Base-by-base conservation (phyloP, 1,140 invertebrate species). In the Dinoponera quadriceps region DNA sequence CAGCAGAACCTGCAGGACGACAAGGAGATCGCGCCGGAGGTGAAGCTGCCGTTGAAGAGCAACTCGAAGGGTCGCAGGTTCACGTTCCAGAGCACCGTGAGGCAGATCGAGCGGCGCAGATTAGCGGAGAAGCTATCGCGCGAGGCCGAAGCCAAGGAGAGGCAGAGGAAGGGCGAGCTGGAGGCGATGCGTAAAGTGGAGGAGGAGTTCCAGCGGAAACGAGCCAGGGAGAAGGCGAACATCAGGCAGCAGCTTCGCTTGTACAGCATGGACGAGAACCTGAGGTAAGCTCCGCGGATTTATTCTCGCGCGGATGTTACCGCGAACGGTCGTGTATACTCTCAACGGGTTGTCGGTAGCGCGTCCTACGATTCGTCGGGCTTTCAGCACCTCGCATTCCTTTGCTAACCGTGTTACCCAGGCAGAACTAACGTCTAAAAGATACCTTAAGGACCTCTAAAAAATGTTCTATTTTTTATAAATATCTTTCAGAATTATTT, bases 71-170 rank as follows among this genome's bases (percentile, higher is more conserved):
- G 91, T 18, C 96, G 96, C 87, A 95, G 96, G 88, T 98, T 98
- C 92, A 97, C 96, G 0, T 98, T 97, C 92, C 97, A 98, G 92
- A 97, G 96, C 78, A 98, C 97, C 0, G 96, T 98, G 7, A 90
- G 97, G 29, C 96, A 97, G 91, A 95, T 97, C 48, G 97, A 98
- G 92, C 95, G 97, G 85, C 95, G 95, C 54, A 93, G 96, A 69
- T 92, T 97, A 62, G 96, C 97, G 1, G 97, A 97, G 85, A 96
- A 96, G 91, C 93, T 97, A 78, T 96, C 96, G 16, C 95, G 95
- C 83, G 96, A 97, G 91, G 96, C 96, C 0, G 97, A 97, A 89
- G 95, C 96, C 22, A 97, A 97, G 93, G 97, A 98, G 92, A 95
- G 95, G 62, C 96, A 97, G 89, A 93, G 97, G 65, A 94, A 96